phyloP scores from a whole-genome alignment of 2,113 vertebrate species.

The Triplophysa dalaica region DNA sequence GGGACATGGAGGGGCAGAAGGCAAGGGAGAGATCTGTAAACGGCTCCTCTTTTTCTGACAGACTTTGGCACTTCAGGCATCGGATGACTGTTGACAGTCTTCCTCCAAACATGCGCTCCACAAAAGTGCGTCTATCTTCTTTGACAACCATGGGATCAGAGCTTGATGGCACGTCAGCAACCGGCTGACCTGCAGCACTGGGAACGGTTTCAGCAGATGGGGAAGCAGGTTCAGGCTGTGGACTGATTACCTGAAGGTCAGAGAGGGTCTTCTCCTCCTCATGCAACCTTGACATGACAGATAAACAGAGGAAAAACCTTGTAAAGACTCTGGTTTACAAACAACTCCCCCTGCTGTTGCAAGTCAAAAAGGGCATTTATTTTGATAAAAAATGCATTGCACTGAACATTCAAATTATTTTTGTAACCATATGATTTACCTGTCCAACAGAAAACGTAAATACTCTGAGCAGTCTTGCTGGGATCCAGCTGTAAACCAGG shows the following conservation, averaged over 20 bases:
- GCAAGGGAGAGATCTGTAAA: constrained; percentile 95
- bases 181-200: constrained; percentile 59
- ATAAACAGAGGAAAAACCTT: not conserved
- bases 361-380: not conserved
- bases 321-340: not conserved
- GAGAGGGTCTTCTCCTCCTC: constrained; percentile 92
- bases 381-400: no score
- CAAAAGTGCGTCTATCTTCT: constrained; percentile 77
- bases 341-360: not conserved
- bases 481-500: constrained; percentile 92
- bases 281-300: constrained; percentile 79
- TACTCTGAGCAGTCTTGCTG: constrained; percentile 98
- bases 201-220: constrained; percentile 53
- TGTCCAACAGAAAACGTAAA: constrained; percentile 94
- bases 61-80: constrained; percentile 88
- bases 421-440: constrained; percentile 67
- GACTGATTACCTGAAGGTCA: constrained; percentile 64
- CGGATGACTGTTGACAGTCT: constrained; percentile 87
- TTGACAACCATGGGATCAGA: constrained; percentile 30
- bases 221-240: constrained; percentile 54
- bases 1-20: constrained; percentile 82
- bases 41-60: constrained; percentile 93
- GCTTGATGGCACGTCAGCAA: constrained; percentile 55
- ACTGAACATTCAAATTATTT: no score
- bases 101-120: constrained; percentile 93